A percentile compares a stretch with the other conserved stretches of the same genome.
Evolutionary conservation across 2,797 vertebrate species (phyloP).

Genomic region (Sebastes kiyomatsui): DNA sequence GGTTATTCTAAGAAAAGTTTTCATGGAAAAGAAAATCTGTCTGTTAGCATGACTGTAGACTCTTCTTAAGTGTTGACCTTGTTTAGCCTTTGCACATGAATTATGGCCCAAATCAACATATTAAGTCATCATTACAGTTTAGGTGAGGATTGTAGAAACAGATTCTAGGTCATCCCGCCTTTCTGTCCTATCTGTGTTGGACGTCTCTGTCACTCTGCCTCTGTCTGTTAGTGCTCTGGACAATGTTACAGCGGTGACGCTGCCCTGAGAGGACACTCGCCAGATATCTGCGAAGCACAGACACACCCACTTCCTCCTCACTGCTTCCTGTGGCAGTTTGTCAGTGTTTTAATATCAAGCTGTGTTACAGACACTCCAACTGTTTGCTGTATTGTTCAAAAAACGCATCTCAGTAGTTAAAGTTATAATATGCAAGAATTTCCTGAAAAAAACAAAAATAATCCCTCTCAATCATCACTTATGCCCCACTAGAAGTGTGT

Average conservation of each 20-base stretch:
- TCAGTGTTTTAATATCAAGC: not conserved
- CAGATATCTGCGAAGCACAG: constrained; percentile 36
- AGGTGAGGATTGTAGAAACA: constrained; percentile 2
- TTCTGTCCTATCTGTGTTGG: not conserved
- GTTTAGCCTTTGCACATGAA: not conserved
- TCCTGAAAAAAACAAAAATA: no score
- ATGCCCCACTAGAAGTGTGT: no score
- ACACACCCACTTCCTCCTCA: constrained; percentile 25
- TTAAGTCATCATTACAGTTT: not conserved
- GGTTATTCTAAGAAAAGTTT: no score
- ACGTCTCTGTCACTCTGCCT: constrained; percentile 2
- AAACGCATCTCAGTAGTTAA: not conserved
- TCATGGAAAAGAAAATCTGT: no score
- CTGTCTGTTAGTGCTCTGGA: constrained; percentile 51
- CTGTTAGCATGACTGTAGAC: not conserved
- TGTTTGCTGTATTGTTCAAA: not conserved
- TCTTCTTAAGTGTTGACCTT: not conserved
- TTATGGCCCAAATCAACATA: not conserved
- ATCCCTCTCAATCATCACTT: no score
- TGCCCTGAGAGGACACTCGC: constrained; percentile 23
- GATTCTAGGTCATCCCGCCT: not conserved
- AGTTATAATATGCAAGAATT: no score
- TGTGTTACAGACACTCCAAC: not conserved
- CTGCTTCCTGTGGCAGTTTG: constrained; percentile 38
- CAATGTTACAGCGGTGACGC: constrained; percentile 47